Conservation (phyloP, 2,113 vertebrate species). For the Rhodinocichla rosea region DNA sequence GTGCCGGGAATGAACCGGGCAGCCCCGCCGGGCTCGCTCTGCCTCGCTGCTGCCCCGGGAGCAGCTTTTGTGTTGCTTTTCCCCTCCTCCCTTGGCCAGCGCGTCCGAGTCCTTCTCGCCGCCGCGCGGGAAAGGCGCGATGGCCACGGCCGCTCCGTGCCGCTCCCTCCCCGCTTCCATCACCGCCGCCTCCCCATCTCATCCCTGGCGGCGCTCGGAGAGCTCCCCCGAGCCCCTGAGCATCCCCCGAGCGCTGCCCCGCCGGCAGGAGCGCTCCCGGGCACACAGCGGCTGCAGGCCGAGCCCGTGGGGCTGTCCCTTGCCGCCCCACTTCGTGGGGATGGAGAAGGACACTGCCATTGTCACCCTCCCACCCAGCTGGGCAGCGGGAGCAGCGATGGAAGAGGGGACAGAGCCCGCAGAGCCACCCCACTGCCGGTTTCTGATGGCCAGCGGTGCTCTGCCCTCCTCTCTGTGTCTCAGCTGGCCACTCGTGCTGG, state of each 20-base stretch:
- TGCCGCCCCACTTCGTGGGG: background rate
- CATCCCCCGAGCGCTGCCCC: background rate
- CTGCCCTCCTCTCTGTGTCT: background rate
- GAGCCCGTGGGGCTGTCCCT: accelerated
- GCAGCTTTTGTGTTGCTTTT: background rate
- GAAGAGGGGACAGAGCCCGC: background rate
- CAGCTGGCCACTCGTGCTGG: background rate
- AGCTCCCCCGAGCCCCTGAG: background rate
- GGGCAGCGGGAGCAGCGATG: background rate
- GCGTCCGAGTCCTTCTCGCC: background rate
- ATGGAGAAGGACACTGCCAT: background rate
- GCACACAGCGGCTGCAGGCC: background rate
- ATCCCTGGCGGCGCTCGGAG: background rate
- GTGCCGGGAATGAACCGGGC: too few relatives aligned
- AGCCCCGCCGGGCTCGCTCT: background rate
- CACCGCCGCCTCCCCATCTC: background rate
- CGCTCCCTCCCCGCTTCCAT: background rate
- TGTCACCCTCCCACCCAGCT: background rate
- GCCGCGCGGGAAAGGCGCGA: background rate
- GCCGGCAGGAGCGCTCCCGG: background rate
- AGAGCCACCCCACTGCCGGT: background rate
- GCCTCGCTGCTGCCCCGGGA: background rate
- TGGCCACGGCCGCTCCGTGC: background rate
- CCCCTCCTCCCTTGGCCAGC: background rate
- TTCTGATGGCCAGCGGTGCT: background rate